Percentiles rank a stretch among this genome's conserved stretches.
phyloP scores from a whole-genome alignment of 2,888 invertebrate species.

The Drosophila barbarae region DNA sequence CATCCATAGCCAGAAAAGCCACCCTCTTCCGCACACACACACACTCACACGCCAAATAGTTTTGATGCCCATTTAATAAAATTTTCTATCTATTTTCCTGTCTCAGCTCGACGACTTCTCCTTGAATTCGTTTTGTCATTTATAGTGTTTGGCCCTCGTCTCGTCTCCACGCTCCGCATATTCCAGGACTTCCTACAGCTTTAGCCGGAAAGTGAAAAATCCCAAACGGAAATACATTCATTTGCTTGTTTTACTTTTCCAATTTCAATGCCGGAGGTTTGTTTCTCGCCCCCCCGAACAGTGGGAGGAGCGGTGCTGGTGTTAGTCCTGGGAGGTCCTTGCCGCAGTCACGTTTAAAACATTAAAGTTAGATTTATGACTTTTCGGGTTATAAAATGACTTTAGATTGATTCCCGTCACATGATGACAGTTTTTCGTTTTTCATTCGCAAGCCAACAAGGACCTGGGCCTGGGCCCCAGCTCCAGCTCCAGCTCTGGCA shows the following conservation, averaged over 20 bases:
- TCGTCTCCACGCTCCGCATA: conserved; percentile 8
- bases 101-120: conserved; percentile 17
- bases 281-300: conserved; percentile 8
- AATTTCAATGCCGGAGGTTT: conserved; percentile 64
- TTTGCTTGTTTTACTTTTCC: conserved; percentile 75
- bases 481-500: background rate
- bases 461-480: conserved; percentile 8
- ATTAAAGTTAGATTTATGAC: conserved; percentile 79
- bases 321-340: conserved; percentile 38
- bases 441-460: conserved; percentile 40
- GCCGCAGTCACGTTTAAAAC: conserved; percentile 77
- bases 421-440: conserved; percentile 74
- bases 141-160: conserved; percentile 49
- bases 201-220: conserved; percentile 73
- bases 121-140: conserved; percentile 65
- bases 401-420: conserved; percentile 78
- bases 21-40: conserved; percentile 1
- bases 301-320: conserved; percentile 2
- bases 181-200: conserved; percentile 6
- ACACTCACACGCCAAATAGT: conserved; percentile 67
- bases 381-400: conserved; percentile 78
- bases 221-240: conserved; percentile 77
- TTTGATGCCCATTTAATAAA: conserved; percentile 72
- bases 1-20: conserved; percentile 33
- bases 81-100: conserved; percentile 67